Evolutionary conservation across 1,140 invertebrate genomes (phyloP).

Genomic region (Oppia nitens): DNA sequence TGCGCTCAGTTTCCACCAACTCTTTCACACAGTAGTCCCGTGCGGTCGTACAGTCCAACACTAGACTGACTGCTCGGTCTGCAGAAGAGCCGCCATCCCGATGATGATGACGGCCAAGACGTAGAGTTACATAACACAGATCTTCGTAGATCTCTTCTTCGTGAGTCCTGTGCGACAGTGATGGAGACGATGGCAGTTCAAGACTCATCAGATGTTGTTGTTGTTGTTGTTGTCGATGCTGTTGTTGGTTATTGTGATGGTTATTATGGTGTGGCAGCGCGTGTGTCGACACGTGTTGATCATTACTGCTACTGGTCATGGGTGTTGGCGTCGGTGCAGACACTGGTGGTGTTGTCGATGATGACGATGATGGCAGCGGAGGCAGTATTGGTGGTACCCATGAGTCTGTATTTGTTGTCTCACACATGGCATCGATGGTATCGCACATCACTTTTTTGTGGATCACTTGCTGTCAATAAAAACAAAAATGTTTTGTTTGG

Average conservation of each 20-base stretch:
- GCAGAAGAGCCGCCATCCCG: not conserved
- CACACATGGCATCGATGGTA: too few species aligned
- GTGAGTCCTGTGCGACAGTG: slow-evolving; percentile 32
- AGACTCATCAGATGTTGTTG: not conserved
- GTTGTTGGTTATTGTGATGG: not conserved
- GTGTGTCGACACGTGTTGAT: too few species aligned
- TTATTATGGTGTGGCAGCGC: too few species aligned
- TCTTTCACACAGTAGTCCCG: slow-evolving; percentile 89
- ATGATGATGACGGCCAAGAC: slow-evolving; percentile 17
- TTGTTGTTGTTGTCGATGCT: slow-evolving; percentile 2
- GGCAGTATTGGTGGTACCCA: too few species aligned
- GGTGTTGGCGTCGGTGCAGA: too few species aligned
- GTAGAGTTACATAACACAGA: slow-evolving; percentile 63
- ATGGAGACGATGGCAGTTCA: not conserved
- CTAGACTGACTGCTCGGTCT: not conserved
- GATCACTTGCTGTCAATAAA: too few species aligned
- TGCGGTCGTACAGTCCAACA: slow-evolving; percentile 42
- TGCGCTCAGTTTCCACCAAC: slow-evolving; percentile 85
- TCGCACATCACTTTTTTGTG: too few species aligned
- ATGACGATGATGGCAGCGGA: too few species aligned
- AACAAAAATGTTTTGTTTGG: too few species aligned
- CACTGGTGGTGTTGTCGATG: too few species aligned
- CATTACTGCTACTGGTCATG: too few species aligned
- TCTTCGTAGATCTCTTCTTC: slow-evolving; percentile 73
- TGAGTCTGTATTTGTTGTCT: too few species aligned